phyloP scores from a whole-genome alignment of 2,113 vertebrate genomes.

The Calonectris borealis region DNA sequence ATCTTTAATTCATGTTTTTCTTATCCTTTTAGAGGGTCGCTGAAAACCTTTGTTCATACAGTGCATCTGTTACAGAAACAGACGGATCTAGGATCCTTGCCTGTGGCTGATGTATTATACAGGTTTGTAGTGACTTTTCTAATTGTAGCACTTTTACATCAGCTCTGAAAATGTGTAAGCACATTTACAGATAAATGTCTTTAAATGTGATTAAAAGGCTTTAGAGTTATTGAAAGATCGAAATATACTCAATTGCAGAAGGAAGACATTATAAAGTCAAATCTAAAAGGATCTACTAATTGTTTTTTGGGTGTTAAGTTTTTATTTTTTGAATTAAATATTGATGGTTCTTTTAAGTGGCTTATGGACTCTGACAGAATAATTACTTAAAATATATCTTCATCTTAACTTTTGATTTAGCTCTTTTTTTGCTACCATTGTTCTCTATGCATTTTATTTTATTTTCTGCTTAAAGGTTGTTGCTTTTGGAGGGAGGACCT shows the following conservation, averaged over 20 bases:
- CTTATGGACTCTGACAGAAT: not conserved
- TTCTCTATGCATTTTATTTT: not conserved
- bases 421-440: not conserved
- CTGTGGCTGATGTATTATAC: conserved; percentile 95
- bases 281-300: not conserved
- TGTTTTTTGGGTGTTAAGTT: not conserved
- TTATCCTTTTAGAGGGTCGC: conserved; percentile 87
- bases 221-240: not conserved
- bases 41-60: conserved; percentile 99
- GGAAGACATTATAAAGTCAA: not conserved
- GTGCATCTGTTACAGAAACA: conserved; percentile 98
- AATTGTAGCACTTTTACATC: not conserved
- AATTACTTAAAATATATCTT: not conserved
- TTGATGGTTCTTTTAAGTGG: not conserved
- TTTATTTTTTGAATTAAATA: not conserved
- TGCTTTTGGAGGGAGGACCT: conserved; percentile 95
- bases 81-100: conserved; percentile 90
- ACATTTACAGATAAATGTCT: not conserved
- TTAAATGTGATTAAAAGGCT: not conserved
- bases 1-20: conserved; percentile 54
- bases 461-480: conserved; percentile 77
- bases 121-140: conserved; percentile 78
- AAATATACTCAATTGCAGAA: not conserved
- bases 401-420: not conserved
- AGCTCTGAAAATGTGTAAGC: not conserved